A percentile compares a stretch with the other conserved stretches of the same genome.
These are phyloP conservation scores for Hemicentrotus pulcherrimus DNA, from an alignment of 35 echinoderm and acorn worm genomes.

Conservation along the genomic window DNA sequence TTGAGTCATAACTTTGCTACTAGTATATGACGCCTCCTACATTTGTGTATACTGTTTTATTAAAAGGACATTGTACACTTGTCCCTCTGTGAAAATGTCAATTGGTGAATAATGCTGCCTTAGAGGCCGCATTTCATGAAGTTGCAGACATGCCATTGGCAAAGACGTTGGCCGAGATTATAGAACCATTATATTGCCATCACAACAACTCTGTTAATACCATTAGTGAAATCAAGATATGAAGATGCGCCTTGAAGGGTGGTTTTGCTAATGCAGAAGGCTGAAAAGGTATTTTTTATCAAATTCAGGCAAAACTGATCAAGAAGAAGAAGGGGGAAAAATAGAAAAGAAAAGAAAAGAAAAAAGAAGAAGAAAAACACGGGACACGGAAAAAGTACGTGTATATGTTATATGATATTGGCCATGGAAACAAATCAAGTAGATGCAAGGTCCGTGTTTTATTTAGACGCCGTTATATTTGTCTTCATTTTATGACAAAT, in stretches of 20 bases:
- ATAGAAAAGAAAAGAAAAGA: neutral
- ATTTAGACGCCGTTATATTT: too few species aligned
- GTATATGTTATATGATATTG: too few species aligned
- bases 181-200: neutral
- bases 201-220: neutral
- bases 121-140: neutral
- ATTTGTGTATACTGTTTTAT: too few species aligned
- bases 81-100: neutral
- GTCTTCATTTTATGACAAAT: too few species aligned
- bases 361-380: neutral
- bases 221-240: constrained; percentile 2
- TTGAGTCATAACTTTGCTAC: too few species aligned
- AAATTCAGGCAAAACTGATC: neutral
- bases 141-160: neutral
- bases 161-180: neutral
- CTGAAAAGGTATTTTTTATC: neutral
- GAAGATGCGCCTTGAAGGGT: neutral
- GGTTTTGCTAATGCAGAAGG: neutral
- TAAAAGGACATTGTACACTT: too few species aligned
- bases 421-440: too few species aligned
- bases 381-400: too few species aligned
- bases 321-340: too few species aligned
- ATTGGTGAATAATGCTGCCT: neutral
- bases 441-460: too few species aligned
- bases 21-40: too few species aligned